Evolutionary conservation across 2,113 vertebrate species (phyloP), one percentile per base, ranked within the genome.

Genomic region (Callochromis pleurospilus): DNA sequence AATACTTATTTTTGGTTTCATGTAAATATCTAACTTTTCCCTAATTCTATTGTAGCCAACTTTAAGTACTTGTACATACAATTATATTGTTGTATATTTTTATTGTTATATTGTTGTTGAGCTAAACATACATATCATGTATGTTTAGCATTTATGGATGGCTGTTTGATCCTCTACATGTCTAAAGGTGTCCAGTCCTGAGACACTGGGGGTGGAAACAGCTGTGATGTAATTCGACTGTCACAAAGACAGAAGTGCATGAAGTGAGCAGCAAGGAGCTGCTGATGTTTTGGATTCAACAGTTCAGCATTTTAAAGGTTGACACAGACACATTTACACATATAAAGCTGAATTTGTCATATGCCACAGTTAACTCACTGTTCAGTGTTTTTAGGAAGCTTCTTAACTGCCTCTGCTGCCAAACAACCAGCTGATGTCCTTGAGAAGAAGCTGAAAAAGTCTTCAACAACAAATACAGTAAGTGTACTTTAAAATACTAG

Each of bases 161-260:
- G 19, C 51, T 53, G 51, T 10, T 53, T 53, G 5, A n/a, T 53
- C 9, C 19, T 53, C 49, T 51, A 51, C 49, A n/a, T 51, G 49
- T 51, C 1, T n/a, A 51, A 51, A 51, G 49, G 49, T 53, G 49
- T 53, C 49, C 19, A 53, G 19, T 53, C 49, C 19, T 53, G 19
- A 53, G 49, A n/a, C 49, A 10, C 49, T 53, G 49, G 49, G 17
- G 49, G 49, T 53, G 49, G 49, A 53, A 53, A n/a, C 49, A 53
- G 0, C 0, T 53, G 0, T 51, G 49, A 53, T 53, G 49, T 3
- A 19, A 53, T n/a, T n/a, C 9, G 9, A 53, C 49, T 53, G 19
- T n/a, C 49, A 53, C 49, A 53, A 53, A 53, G 49, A 53, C 19
- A n/a, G 49, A 53, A 53, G 9, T 53, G 0, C 9, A 53, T 53